Conservation (phyloP, 2,113 vertebrate species). For the Leptobrachium leishanense region DNA sequence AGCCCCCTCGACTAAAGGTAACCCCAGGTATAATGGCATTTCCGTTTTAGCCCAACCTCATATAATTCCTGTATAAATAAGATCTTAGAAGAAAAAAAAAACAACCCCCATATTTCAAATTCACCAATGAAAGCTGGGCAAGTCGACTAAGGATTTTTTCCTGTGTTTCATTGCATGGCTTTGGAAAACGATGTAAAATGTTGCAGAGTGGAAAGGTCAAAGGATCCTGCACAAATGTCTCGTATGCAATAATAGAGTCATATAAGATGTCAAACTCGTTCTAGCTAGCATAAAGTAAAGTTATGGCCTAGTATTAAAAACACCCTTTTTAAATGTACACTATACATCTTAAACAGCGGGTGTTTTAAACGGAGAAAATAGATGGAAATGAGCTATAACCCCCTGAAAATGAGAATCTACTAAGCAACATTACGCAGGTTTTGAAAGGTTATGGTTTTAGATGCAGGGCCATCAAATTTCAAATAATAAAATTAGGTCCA, state of each 20-base stretch:
- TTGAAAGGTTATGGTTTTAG: not conserved
- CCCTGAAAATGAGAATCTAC: not conserved
- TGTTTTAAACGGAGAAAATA: not conserved
- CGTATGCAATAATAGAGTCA: not conserved
- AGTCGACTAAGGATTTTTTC: too few species aligned
- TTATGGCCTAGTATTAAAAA: not conserved
- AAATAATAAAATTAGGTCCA: not conserved
- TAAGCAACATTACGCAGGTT: not conserved
- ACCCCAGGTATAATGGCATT: too few species aligned
- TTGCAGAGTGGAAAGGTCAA: not conserved
- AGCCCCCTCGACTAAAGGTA: too few species aligned
- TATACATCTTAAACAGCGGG: conserved; percentile 12
- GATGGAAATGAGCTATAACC: not conserved
- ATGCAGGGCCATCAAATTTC: not conserved
- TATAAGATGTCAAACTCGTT: not conserved
- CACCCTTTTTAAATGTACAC: not conserved
- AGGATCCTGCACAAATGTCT: not conserved
- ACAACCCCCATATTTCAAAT: too few species aligned
- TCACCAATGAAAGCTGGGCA: too few species aligned
- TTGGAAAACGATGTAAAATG: too few species aligned
- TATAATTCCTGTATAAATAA: too few species aligned
- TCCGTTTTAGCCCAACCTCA: too few species aligned
- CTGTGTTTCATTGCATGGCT: too few species aligned
- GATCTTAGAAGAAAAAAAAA: too few species aligned
- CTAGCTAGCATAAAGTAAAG: not conserved